A percentile compares a stretch with the other conserved stretches of the same genome.
Conservation (phyloP, 2,888 invertebrate genomes). For the Lamellibrachia satsuma region DNA sequence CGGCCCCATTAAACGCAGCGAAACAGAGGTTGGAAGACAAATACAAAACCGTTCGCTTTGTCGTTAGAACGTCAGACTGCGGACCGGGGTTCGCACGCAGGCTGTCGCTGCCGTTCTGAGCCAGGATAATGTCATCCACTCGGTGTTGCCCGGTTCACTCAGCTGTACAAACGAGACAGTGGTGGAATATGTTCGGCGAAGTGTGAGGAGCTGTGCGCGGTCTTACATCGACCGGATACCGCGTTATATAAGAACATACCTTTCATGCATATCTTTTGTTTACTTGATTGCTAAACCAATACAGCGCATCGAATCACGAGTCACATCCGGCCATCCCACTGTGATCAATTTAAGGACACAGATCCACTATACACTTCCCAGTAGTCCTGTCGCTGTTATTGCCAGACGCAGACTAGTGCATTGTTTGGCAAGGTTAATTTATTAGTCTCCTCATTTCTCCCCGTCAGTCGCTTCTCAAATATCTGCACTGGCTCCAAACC, state of each 20-base stretch:
- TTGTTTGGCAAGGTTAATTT: neutral
- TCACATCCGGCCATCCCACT: neutral
- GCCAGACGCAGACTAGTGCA: neutral
- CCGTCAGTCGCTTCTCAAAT: neutral
- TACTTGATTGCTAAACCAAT: neutral
- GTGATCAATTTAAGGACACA: neutral
- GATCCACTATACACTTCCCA: no score
- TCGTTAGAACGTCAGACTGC: no score
- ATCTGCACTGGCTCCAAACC: neutral
- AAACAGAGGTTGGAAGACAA: no score
- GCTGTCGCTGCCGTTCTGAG: no score
- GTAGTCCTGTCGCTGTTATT: neutral
- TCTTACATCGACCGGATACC: neutral
- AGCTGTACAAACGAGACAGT: neutral
- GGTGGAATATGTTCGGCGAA: neutral
- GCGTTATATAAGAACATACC: neutral
- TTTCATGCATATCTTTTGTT: neutral
- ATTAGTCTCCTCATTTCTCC: neutral
- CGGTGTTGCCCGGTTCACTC: no score
- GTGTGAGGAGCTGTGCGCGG: neutral
- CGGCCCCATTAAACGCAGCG: no score
- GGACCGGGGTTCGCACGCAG: no score
- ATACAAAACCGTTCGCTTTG: no score
- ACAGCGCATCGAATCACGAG: neutral
- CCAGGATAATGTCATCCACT: no score